Base-by-base conservation (phyloP, 64 coral and sea anemone species). In the Montipora foliosa region DNA sequence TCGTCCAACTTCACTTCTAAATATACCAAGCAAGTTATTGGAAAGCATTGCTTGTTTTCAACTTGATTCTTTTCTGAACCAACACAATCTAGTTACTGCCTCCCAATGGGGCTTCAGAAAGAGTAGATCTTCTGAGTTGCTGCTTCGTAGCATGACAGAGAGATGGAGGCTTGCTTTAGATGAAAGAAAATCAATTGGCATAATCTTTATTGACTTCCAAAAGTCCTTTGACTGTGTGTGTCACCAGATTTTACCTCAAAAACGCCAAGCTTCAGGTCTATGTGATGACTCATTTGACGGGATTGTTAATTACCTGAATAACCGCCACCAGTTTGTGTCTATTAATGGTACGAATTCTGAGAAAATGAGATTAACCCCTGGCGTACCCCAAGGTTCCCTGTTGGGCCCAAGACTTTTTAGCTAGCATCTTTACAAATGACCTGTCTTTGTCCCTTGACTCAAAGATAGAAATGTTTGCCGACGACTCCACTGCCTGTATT, bases 201-300 rank as follows among this genome's bases (percentile, higher is more conserved):
- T 86, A 19, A 49, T 47, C 24, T 69, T 72, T 14, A 86, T 68
- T 11, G 90, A 84, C 52, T 92, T 85, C 15, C 47, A 64, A 17
- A 92, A 92, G 19, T 67, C 80, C 2, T 76, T 85, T 84, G 79
- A 84, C n/a, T 57, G 69, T 59, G 80, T 85, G 8, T 92, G 80
- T 48, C 71, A 92, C 47, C 49, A 57, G 60, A 84, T 76, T 61
- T 62, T 84, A 75, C 22, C 16, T 24, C 37, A 66, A 1, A 91
- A 91, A 83, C 60, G 76, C 1, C 58, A 83, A 51, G 78, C 78
- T 8, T 48, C 78, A 5, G 89, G 78, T 11, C 0, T 91, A 6
- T 57, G 67, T 70, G 17, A 55, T 24, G 49, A 81, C n/a, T 4
- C 77, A 9, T 47, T 69, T 91, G 89, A 37, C 37, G 37, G 37